These are phyloP conservation scores for Hypotaenidia okinawae DNA, from an alignment of 2,797 vertebrate species.

Conservation along the genomic window DNA sequence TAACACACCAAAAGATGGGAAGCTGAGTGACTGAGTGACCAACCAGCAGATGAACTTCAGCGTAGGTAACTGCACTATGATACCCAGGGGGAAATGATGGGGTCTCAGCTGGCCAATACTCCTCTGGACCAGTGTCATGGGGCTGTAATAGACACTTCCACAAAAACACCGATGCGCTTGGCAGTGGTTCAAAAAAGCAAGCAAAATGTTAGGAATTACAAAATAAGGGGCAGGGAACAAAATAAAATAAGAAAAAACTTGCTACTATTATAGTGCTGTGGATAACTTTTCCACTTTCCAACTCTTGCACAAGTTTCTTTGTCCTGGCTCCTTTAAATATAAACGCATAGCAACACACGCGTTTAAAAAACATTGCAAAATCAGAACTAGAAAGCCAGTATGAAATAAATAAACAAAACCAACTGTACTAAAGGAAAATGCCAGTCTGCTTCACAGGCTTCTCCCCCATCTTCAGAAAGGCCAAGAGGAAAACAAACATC, in stretches of 20 bases:
- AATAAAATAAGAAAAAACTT: neutral
- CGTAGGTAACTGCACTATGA: neutral
- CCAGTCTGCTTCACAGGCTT: neutral
- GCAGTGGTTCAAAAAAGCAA: neutral
- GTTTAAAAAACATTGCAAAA: conserved; percentile 43
- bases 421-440: neutral
- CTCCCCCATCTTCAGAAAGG: neutral
- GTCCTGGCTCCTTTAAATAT: neutral
- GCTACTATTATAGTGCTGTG: rapidly evolving
- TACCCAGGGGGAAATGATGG: neutral
- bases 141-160: neutral
- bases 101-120: neutral
- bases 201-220: neutral
- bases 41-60: neutral
- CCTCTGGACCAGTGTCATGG: rapidly evolving
- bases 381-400: neutral
- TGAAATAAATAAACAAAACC: neutral
- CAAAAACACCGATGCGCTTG: neutral
- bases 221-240: neutral
- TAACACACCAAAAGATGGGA: neutral
- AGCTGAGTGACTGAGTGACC: neutral
- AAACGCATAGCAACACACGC: neutral
- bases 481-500: neutral
- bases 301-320: neutral
- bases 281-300: neutral